Conservation (phyloP, 1,140 invertebrate species). For the Daktulosphaira vitifoliae region DNA sequence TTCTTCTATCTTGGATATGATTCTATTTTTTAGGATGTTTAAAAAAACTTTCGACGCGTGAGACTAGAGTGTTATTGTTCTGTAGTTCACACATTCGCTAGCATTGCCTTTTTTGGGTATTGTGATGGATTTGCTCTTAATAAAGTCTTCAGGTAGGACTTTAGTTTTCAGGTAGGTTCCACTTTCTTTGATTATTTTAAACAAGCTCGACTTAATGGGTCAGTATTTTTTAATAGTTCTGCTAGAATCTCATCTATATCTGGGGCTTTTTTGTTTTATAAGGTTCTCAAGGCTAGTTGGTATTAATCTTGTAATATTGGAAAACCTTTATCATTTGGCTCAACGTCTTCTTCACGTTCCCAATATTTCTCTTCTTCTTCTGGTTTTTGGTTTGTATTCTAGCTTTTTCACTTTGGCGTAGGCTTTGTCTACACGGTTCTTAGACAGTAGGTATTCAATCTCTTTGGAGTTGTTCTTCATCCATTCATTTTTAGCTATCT, state of each 20-base stretch:
- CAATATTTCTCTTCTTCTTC: conserved; percentile 27
- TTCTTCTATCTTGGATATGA: conserved; percentile 21
- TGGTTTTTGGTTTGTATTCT: conserved; percentile 35
- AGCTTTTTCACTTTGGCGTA: conserved; percentile 31
- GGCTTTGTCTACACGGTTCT: conserved; percentile 18
- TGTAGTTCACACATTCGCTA: conserved; percentile 28
- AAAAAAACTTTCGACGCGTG: conserved; percentile 27
- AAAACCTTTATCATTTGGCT: not conserved
- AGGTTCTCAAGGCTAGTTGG: conserved; percentile 1
- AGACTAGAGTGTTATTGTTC: conserved; percentile 1
- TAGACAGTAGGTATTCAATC: conserved; percentile 31
- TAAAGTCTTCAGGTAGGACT: conserved; percentile 7
- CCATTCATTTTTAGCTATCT: conserved; percentile 8
- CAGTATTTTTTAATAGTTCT: conserved; percentile 29
- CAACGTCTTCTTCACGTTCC: conserved; percentile 11
- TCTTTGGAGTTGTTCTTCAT: conserved; percentile 24
- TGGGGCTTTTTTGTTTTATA: conserved; percentile 20
- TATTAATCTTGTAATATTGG: conserved; percentile 17
- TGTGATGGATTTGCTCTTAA: conserved; percentile 21
- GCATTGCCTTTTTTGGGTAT: conserved; percentile 33
- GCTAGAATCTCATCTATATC: conserved; percentile 19
- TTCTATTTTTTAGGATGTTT: conserved; percentile 21
- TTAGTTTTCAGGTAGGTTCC: conserved; percentile 5
- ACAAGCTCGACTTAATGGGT: no score
- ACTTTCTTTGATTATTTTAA: conserved; percentile 19